Evolutionary conservation across 1,140 invertebrate species (phyloP), one percentile per base, ranked within the genome.

Genomic region (Bombus picipes): DNA sequence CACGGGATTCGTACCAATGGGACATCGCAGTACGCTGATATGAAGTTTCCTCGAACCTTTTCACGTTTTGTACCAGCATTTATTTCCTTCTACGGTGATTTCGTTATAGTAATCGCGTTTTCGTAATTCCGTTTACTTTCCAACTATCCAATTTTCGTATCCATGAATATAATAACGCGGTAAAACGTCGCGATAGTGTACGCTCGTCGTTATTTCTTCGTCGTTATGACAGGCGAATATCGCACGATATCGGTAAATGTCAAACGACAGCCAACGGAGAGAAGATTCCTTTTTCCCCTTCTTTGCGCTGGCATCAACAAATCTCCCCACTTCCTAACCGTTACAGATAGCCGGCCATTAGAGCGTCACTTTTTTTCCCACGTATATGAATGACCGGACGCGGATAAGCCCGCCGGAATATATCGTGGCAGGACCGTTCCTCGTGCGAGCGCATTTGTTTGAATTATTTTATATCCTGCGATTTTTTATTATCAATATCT

Each of bases 381-480:
- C 91, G 91, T 89, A 91, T 95, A 95, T 94, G 94, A 95, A 94
- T 94, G 94, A 94, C 94, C 94, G 89, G 91, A 80, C 91, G 86
- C 88, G 93, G 93, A 94, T 94, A 94, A 95, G 93, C 91, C 91
- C 78, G 41, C 43, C 62, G 88, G 79, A 78, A 94, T 94, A 94
- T 93, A 94, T 94, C 91, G 93, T 84, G 62, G 77, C 77, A 39
- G 88, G 83, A 87, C 68, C 86, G 76, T 71, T 41, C 71, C 39
- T 83, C 88, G 79, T 87, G 89, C 86, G 77, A 65, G 18, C 83
- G 91, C 94, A 94, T 94, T 94, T 93, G 90, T 94, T 94, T 94
- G 94, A 94, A 94, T 94, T 94, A 94, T 94, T 94, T 94, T 93
- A 93, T 94, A 94, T 90, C 92, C 93, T 41, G 86, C 88, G 91